Base-by-base conservation (phyloP, 2,888 invertebrate genomes). In the Drosophila tanythrix region DNA sequence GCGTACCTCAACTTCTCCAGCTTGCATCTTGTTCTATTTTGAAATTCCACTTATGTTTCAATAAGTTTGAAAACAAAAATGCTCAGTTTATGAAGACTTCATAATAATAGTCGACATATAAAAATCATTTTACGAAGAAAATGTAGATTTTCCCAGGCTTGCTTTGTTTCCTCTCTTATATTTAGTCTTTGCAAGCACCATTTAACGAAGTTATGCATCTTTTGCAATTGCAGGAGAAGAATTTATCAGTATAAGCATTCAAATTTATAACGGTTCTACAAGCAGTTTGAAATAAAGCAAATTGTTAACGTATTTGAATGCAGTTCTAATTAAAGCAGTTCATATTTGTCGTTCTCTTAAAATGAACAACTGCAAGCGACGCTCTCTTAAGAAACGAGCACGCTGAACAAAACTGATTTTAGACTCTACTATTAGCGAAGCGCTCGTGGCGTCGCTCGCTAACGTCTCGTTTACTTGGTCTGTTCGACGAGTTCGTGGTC, bases 1-100 rank as follows among this genome's bases (percentile, higher is more conserved):
- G 15, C 2, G 29, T 62, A 88, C 83, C 60, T 83, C 83, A 27
- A 27, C 18, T 10, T 69, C 86, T 2, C 8, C 35, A 2, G 56
- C 25, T 53, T 85, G 74, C 82, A 83, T 83, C 0, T 38, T 18
- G n/a, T 13, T 2, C 3, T 46, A 18, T 1, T 27, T 6, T 53
- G 31, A 36, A 1, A 25, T 46, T 7, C 1, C 11, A 3, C 5
- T 2, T 11, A n/a, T 25, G 25, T 7, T 46, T 11, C 11, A 15
- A 15, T 35, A 35, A 31, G 11, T 25, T 46, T 25, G 10, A 60
- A 36, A 38, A 18, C 50, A 33, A 31, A n/a, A n/a, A 59, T 52
- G 8, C 25, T 60, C n/a, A n/a, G 48, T 36, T 65, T 31, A 21
- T 5, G 48, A 13, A 18, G 5, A 40, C 33, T 70, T 52, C 25